Evolutionary conservation across 1,140 invertebrate genomes (phyloP).

Genomic region (Magallana angulata): DNA sequence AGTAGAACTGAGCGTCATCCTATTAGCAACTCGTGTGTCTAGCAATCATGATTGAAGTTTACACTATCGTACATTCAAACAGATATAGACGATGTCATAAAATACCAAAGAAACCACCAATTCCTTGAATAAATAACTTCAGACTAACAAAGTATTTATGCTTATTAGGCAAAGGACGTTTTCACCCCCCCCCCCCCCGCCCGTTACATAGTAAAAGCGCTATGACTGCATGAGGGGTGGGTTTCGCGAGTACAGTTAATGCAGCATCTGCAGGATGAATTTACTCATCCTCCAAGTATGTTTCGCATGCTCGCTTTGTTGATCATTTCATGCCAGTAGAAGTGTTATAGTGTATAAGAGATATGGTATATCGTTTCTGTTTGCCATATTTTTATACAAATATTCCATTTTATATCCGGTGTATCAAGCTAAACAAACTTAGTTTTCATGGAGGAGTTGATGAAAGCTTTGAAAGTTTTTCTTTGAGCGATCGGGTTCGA

Average conservation of each 20-base stretch:
- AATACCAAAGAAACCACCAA: too few species aligned
- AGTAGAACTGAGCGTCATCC: too few species aligned
- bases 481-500: background rate
- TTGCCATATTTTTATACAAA: background rate
- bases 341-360: constrained; percentile 4
- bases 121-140: background rate
- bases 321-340: constrained; percentile 29
- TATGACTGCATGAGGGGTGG: constrained; percentile 1
- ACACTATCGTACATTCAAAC: too few species aligned
- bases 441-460: too few species aligned
- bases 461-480: too few species aligned
- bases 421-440: too few species aligned
- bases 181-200: background rate
- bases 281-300: background rate
- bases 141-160: too few species aligned
- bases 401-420: background rate
- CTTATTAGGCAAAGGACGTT: background rate
- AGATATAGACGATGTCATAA: too few species aligned
- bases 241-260: background rate
- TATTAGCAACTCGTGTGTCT: too few species aligned
- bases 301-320: constrained; percentile 27
- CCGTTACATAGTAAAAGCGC: too few species aligned
- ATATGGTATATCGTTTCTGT: constrained; percentile 2
- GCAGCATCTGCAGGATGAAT: constrained; percentile 24
- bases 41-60: too few species aligned